A percentile compares a stretch with the other conserved stretches of the same genome.
Evolutionary conservation across 2,113 vertebrate species (phyloP).

Genomic region (Sclerurus mexicanus): DNA sequence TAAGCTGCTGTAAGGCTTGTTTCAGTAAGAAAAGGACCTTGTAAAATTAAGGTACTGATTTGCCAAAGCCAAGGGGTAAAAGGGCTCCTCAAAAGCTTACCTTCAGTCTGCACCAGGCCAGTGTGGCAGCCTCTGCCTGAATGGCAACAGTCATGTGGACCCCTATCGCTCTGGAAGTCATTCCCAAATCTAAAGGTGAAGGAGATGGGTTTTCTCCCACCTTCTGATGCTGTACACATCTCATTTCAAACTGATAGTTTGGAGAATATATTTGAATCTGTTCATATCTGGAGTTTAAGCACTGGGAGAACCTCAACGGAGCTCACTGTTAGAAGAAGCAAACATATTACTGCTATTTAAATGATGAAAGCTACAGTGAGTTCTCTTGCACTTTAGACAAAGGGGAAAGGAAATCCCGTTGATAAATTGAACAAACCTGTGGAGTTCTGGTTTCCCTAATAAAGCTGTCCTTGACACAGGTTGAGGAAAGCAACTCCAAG

Average conservation of each 20-base stretch:
- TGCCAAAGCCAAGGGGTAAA: not conserved
- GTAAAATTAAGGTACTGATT: not conserved
- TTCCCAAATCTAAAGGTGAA: not conserved
- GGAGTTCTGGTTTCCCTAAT: not conserved
- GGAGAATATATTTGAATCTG: not conserved
- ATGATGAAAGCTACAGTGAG: not conserved
- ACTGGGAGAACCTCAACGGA: not conserved
- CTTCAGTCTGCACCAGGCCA: not conserved
- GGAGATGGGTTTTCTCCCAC: not conserved
- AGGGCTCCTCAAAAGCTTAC: not conserved
- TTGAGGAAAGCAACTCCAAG: not conserved
- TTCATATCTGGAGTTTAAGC: not conserved
- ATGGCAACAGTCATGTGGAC: not conserved
- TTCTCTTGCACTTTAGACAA: not conserved
- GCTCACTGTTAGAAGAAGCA: not conserved
- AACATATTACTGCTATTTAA: not conserved
- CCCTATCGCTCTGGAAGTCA: not conserved
- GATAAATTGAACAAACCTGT: not conserved
- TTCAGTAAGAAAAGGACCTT: not conserved
- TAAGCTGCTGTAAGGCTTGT: conserved; percentile 27
- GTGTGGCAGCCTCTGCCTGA: not conserved
- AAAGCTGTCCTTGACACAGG: not conserved
- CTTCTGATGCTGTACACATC: not conserved
- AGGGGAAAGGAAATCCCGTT: not conserved
- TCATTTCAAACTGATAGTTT: not conserved